Percentiles rank a stretch among this genome's conserved stretches.
Conservation (phyloP, 2,888 invertebrate genomes). For the Ferdinandea cuprea region DNA sequence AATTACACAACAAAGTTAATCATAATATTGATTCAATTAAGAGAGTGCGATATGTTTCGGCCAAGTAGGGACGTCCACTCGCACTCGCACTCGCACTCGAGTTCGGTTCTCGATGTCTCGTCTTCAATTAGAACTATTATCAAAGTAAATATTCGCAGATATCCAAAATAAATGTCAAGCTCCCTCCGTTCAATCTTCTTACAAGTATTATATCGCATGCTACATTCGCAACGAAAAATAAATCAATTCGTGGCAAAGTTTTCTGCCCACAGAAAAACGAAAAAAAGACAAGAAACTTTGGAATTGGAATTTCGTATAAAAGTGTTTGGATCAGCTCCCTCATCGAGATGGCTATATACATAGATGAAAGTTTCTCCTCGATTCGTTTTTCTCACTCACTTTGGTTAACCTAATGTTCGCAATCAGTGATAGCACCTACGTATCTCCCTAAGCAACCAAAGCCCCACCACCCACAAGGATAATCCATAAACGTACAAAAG, state of each 20-base stretch:
- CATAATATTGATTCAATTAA: slow-evolving; percentile 36
- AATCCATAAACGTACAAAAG: slow-evolving; percentile 37
- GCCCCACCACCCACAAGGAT: slow-evolving; percentile 16
- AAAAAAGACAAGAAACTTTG: slow-evolving; percentile 10
- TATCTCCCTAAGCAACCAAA: slow-evolving; percentile 5
- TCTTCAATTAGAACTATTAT: slow-evolving; percentile 54
- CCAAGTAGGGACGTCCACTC: background rate
- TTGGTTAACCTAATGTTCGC: slow-evolving; percentile 27
- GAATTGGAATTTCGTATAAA: slow-evolving; percentile 32
- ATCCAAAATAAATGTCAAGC: slow-evolving; percentile 51
- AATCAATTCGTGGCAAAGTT: slow-evolving; percentile 56
- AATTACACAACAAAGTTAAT: slow-evolving; percentile 7
- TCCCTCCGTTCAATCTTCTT: slow-evolving; percentile 31
- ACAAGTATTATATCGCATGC: slow-evolving; percentile 27
- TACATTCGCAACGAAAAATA: slow-evolving; percentile 19
- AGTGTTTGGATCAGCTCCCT: slow-evolving; percentile 41
- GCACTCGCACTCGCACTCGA: background rate
- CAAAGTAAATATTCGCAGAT: slow-evolving; percentile 45
- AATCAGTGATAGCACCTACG: slow-evolving; percentile 49
- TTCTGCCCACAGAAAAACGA: slow-evolving; percentile 4
- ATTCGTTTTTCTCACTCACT: too few species aligned
- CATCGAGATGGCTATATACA: slow-evolving; percentile 1
- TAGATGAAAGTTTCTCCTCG: slow-evolving; percentile 27
- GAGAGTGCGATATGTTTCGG: slow-evolving; percentile 20
- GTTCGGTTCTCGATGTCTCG: slow-evolving; percentile 20